Conservation (phyloP, 2,888 invertebrate genomes). For the Orgyia antiqua region DNA sequence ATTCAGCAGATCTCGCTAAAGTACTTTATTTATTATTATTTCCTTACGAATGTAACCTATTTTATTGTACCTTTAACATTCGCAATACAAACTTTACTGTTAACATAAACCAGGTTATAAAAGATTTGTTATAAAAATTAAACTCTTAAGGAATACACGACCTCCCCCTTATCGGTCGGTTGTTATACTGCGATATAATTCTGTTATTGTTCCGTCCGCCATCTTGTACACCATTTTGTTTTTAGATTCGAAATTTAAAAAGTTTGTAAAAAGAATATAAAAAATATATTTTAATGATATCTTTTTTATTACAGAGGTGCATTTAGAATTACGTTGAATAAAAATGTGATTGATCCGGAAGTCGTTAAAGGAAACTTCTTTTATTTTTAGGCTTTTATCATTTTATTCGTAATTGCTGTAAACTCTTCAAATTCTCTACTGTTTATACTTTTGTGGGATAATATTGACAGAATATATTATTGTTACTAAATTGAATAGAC, state of each 20-base stretch:
- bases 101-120: conserved; percentile 60
- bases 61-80: conserved; percentile 59
- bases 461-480: no score
- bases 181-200: conserved; percentile 53
- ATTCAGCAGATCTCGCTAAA: conserved; percentile 28
- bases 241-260: conserved; percentile 57
- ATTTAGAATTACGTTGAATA: conserved; percentile 7
- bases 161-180: conserved; percentile 47
- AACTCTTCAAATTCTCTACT: no score
- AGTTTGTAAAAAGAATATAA: conserved; percentile 40
- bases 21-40: conserved; percentile 45
- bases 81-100: conserved; percentile 56
- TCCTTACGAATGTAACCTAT: conserved; percentile 52
- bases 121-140: conserved; percentile 72
- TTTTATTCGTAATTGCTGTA: no score
- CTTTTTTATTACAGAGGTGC: conserved; percentile 34
- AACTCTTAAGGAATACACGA: conserved; percentile 55
- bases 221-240: conserved; percentile 53
- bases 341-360: conserved; percentile 8
- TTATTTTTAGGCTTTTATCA: no score
- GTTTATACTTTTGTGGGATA: no score
- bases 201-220: conserved; percentile 59
- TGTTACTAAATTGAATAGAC: no score
- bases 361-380: no score
- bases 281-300: conserved; percentile 30